Conservation (phyloP, 2,113 vertebrate genomes). For the Electrona antarctica region DNA sequence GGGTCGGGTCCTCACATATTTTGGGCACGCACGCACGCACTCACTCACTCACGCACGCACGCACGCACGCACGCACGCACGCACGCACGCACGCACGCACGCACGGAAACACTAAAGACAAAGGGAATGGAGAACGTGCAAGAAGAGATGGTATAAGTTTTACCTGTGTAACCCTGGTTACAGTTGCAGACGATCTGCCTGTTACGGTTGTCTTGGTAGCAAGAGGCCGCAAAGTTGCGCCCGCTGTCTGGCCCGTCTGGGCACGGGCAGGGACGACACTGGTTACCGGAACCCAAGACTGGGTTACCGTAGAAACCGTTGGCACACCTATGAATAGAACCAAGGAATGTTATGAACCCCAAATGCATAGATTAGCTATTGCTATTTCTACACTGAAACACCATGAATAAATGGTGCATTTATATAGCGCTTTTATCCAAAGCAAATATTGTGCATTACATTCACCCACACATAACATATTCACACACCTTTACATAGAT, state of each 20-base stretch:
- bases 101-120: background rate
- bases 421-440: too few species aligned
- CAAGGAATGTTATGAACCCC: background rate
- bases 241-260: constrained; percentile 88
- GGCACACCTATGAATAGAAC: constrained; percentile 77
- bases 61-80: background rate
- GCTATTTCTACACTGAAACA: too few species aligned
- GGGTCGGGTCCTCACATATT: too few species aligned
- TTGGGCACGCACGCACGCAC: too few species aligned
- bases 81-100: background rate
- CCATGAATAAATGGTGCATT: too few species aligned
- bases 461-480: too few species aligned
- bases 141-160: background rate
- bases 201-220: constrained; percentile 89
- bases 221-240: constrained; percentile 89
- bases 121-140: background rate
- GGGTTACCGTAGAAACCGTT: constrained; percentile 91
- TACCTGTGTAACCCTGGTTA: constrained; percentile 92
- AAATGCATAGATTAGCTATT: too few species aligned
- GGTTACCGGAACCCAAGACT: constrained; percentile 79
- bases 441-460: too few species aligned
- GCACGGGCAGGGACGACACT: constrained; percentile 93
- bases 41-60: too few species aligned
- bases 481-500: too few species aligned
- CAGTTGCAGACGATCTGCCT: constrained; percentile 91